Evolutionary conservation across 2,113 vertebrate genomes (phyloP), one percentile per base, ranked within the genome.

Genomic region (Prietella phreatophila): DNA sequence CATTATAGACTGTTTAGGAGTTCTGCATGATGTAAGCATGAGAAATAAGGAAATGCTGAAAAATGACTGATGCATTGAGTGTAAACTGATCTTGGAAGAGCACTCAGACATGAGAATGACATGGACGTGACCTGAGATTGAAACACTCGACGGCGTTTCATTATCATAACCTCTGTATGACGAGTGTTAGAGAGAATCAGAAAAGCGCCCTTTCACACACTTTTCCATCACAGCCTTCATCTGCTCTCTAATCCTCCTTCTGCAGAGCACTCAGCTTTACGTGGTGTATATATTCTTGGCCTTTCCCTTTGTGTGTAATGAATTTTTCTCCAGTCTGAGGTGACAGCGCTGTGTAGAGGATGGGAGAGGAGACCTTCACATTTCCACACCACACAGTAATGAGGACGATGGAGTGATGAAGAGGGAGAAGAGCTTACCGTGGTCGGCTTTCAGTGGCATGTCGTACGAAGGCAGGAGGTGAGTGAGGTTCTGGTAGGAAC

Each of bases 401-500:
- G 50, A 80, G 47, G 50, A 56, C 30, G 76, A 80, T 20, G 17
- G 15, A 30, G 76, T 80, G 50, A 80, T 80, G 76, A 56, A 80
- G 27, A 80, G 17, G 95, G 93, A 96, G 96, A 88, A 97, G 95
- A 91, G 97, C 96, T 97, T 98, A 95, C 97, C 97, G 87, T 97
- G 93, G 92, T 99, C 98, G 39, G 96, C 92, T 94, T 97, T 97
- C 87, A 97, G 91, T 0, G 97, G 95, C 82, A 97, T 95, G 93
- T 99, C 97, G 0, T 98, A 99, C 88, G 98, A 97, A 1, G 97
- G 97, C 5, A 97, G 97, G 80, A 99, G 96, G 91, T 98, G 98
- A 80, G 97, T 97, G 92, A 99, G 96, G 94, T 98, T 99, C 96
- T 99, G 98, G 96, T 98, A 99, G 88, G 97, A 99, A 86, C 97